Base-by-base conservation (phyloP, 2,113 vertebrate genomes). In the Caranx ignobilis region DNA sequence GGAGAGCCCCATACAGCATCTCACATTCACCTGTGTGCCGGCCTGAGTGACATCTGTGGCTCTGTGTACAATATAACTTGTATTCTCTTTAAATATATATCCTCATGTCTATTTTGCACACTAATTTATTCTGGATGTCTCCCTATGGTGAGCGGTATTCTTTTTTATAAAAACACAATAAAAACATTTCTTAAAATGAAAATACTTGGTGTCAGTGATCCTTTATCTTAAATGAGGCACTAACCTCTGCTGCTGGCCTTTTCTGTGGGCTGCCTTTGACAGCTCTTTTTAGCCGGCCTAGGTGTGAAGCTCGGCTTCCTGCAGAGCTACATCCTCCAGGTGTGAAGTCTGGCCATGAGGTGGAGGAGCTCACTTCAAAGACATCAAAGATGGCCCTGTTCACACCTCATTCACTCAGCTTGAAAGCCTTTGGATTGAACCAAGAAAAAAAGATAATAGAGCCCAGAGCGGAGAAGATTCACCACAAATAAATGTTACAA, bases 51-150 rank as follows among this genome's bases (percentile, higher is more conserved):
- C 54, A 75, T 34, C 71, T 71, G 34, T 57, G 76, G 50, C 56
- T 79, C 60, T 50, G 31, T 72, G 63, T 75, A 71, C 77, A 55
- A 34, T n/a, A 21, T 66, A 5, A 79, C 1, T 4, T 78, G 19
- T 79, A 66, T 69, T 76, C 75, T 57, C 19, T 32, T 75, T 72
- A 60, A 48, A 60, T 83, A 62, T 87, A 62, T 84, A 66, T 83
- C 19, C 65, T 26, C 26, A 26, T 79, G 64, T 83, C 67, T 85
- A 83, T 86, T 89, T 89, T 91, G 90, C 87, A 92, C 90, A 90
- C 19, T 92, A 86, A 92, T 88, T 92, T 92, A 92, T 91, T 91
- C 77, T 74, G 73, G 32, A 77, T 81, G 71, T 85, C 87, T 92
- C 89, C 87, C 89, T 88, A 81, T 90, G 85, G 84, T 34, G 89